Evolutionary conservation across 1,140 invertebrate genomes (phyloP), one percentile per base, ranked within the genome.

Genomic region (Pseudomyrmex dendroicus): DNA sequence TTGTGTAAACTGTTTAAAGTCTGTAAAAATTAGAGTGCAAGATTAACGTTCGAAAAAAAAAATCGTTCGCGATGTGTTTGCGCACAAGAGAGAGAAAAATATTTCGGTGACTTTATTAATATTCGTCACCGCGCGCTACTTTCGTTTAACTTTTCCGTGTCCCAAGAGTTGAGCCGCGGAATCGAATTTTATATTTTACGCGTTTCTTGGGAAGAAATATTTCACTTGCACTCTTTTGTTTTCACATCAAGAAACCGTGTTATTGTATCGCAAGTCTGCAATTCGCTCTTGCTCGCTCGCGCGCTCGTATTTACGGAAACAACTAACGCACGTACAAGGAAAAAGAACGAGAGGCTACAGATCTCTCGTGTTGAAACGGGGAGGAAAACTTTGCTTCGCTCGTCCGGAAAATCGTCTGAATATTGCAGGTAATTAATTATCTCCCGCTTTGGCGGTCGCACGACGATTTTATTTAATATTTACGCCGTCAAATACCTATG

Each of bases 131-230:
- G 15, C 46, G 44, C 61, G 59, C 78, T 78, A 52, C 70, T 84
- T 72, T 64, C 73, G 77, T 67, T 83, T 72, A 89, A 87, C 73
- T 88, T 83, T 20, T 12, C 35, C 82, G 20, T 74, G 73, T 63
- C 63, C 44, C 48, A 83, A 17, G 68, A 87, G 61, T 25, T 82
- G 61, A 84, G 48, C 73, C 70, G 76, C 74, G 48, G 82, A 88
- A 88, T 77, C 85, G 83, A 87, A 88, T 84, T 87, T 87, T 78
- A 86, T 80, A 87, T 86, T 87, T 88, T 86, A 88, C 85, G 66
- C 64, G 73, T 84, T 35, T 35, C 85, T 76, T 67, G 74, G 17
- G 59, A 48, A 80, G 73, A 82, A 82, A 59, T 52, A 46, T 77
- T 63, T 73, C 68, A 64, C 54, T 68, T 52, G 46, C 52, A 15